Base-by-base conservation (phyloP, 37 sponge, comb jelly and placozoan genomes). In the Hormiphora californensis region DNA sequence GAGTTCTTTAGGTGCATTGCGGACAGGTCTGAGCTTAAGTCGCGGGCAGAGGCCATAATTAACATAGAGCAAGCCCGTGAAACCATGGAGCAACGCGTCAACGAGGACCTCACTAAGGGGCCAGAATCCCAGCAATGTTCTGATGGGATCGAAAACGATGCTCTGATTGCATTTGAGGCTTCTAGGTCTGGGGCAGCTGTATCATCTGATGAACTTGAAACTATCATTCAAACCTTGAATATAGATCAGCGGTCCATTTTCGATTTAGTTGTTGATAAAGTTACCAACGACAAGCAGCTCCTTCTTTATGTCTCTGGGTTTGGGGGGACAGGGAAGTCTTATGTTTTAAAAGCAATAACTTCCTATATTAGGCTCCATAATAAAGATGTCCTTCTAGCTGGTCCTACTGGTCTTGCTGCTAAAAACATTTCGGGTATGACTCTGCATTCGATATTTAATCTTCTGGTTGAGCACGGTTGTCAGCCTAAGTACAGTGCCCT, bases 311-410 rank as follows among this genome's bases (percentile, higher is more conserved):
- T 90, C 35, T 67, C 73, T 87, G 54, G 43, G 19, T 59, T 68
- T 38, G 91, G 89, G 23, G 89, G 91, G 1, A 81, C 89, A 21
- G 91, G 91, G 28, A 91, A 91, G 39, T 63, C 86, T 8, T 91
- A 86, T 59, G 67, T 91, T 1, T 89, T 91, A 39, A 46, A 73
- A 15, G 40, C 89, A 12, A 36, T 65, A 9, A 19, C 11, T 5
- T 36, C 38, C 7, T 51, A 27, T 27, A 88, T 90, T 31, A 27
- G 41, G 46, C 55, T 31, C 32, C 53, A 63, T 25, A 65, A 35
- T 1, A 27, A 35, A 25, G 68, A 35, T 36, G 31, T 25, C 36
- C 36, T 65, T 36, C 54, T 90, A 1, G 90, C 68, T 21, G 88
- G 88, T 54, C 87, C 89, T 15, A 90, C 87, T 54, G 92, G 86